A percentile compares a stretch with the other conserved stretches of the same genome.
Conservation (phyloP, 2,797 vertebrate species). For the Clarias pachynema region DNA sequence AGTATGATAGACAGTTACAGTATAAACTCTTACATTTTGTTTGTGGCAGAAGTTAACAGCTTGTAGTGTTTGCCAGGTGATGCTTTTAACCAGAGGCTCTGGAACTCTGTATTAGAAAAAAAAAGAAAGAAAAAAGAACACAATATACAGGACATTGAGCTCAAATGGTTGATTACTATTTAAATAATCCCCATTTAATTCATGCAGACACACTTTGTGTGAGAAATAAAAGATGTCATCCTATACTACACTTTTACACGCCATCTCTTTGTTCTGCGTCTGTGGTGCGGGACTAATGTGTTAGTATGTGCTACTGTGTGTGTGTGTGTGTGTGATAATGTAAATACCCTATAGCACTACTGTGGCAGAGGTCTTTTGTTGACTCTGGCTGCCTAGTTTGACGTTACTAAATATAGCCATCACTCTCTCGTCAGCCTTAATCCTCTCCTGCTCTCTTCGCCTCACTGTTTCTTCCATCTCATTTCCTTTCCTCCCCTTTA, state of each 20-base stretch:
- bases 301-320: not conserved
- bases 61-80: conserved; percentile 92
- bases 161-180: not conserved
- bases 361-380: conserved; percentile 59
- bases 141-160: not conserved
- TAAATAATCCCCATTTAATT: not conserved
- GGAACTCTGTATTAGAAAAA: conserved; percentile 77
- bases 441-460: no score
- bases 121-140: conserved; percentile 4
- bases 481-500: not conserved
- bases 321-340: not conserved
- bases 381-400: conserved; percentile 44
- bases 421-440: no score
- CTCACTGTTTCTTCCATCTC: no score
- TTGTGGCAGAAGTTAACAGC: conserved; percentile 95
- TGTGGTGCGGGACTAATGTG: conserved; percentile 16
- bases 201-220: not conserved
- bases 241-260: not conserved
- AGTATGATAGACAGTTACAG: not conserved
- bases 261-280: not conserved
- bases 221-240: not conserved
- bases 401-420: no score
- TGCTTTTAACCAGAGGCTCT: conserved; percentile 86
- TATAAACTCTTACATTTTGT: conserved; percentile 76
- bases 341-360: conserved; percentile 12